Conservation (phyloP, 1,140 invertebrate genomes). For the Dendroctonus ponderosae region DNA sequence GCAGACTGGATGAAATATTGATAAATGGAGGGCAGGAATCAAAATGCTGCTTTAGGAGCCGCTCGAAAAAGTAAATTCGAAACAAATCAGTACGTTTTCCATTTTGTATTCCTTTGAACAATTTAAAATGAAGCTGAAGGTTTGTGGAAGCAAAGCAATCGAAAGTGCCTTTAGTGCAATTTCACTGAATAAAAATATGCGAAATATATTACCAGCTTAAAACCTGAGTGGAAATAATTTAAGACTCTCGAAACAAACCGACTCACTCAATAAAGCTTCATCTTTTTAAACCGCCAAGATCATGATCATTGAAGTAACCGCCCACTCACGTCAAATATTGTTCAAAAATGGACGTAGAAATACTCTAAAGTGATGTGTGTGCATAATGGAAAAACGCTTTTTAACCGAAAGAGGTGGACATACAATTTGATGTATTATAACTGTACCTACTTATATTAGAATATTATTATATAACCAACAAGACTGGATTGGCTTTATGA, state of each 20-base stretch:
- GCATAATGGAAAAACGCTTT: conserved; percentile 10
- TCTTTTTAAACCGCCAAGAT: conserved; percentile 6
- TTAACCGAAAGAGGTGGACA: conserved; percentile 8
- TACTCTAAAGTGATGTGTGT: conserved; percentile 9
- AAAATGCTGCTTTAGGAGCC: too few species aligned
- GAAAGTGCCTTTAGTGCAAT: background rate
- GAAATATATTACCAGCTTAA: background rate
- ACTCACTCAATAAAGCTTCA: background rate
- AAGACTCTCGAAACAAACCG: too few species aligned
- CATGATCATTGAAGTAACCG: background rate
- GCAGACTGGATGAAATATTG: too few species aligned
- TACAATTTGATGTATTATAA: conserved; percentile 7
- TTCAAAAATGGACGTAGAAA: conserved; percentile 12
- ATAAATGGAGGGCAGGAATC: too few species aligned
- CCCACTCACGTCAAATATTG: conserved; percentile 18
- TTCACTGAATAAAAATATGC: background rate
- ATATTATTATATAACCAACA: background rate
- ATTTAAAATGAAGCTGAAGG: too few species aligned
- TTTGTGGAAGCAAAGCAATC: background rate
- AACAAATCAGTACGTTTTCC: too few species aligned
- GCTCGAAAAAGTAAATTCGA: too few species aligned
- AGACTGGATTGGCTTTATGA: background rate
- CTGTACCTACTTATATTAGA: conserved; percentile 1
- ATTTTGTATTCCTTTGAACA: too few species aligned
- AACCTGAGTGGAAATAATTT: background rate